Evolutionary conservation across 2,113 vertebrate species (phyloP).

Genomic region (Circaetus gallicus): DNA sequence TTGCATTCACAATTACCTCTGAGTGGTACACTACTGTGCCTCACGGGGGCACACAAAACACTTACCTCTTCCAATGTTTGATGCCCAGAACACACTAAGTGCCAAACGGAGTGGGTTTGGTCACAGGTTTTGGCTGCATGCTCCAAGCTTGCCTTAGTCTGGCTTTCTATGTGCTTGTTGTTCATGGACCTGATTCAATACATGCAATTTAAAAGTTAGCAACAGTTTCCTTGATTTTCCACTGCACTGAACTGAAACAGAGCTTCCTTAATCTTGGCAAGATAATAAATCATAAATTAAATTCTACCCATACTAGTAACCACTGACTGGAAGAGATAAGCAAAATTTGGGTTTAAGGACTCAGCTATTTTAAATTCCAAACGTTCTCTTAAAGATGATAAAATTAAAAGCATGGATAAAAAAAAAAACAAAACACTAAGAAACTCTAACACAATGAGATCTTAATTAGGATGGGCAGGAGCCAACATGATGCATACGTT

Average conservation of each 20-base stretch:
- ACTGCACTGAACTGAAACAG: neutral
- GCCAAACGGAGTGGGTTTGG: neutral
- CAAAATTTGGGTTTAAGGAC: neutral
- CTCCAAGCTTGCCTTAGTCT: neutral
- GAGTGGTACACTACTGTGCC: neutral
- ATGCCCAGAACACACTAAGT: neutral
- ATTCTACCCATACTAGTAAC: neutral
- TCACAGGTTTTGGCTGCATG: neutral
- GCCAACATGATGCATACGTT: neutral
- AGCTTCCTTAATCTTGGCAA: neutral
- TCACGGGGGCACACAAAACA: neutral
- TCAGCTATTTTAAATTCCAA: neutral
- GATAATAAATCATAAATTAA: neutral
- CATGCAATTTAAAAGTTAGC: neutral
- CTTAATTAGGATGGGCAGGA: neutral
- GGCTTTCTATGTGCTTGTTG: neutral
- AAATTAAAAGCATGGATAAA: neutral
- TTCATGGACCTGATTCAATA: neutral
- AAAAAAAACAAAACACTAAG: neutral
- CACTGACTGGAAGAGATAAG: neutral
- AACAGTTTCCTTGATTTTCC: neutral
- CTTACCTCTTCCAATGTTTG: neutral
- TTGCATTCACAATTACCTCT: neutral
- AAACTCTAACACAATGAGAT: neutral
- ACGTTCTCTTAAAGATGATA: neutral